phyloP scores from a whole-genome alignment of 2,888 invertebrate species.

The Campopleginae sp. region DNA sequence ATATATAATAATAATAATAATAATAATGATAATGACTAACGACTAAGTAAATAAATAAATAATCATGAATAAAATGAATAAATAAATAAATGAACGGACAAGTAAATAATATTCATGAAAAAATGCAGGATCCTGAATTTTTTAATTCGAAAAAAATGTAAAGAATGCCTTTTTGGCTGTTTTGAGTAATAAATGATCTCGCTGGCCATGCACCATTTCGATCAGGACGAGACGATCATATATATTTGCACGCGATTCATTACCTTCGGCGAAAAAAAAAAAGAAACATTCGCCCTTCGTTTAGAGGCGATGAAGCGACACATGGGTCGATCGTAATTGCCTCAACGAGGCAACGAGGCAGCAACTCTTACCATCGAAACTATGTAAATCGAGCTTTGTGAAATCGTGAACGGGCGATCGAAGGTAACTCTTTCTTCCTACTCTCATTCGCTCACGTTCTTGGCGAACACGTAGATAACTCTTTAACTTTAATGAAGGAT shows the following conservation, averaged over 20 bases:
- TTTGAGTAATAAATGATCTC: not conserved
- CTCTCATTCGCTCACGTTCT: constrained; percentile 1
- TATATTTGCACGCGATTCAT: not conserved
- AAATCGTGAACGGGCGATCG: constrained; percentile 33
- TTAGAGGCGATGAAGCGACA: not conserved
- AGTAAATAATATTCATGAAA: too few species aligned
- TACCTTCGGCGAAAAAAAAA: not conserved
- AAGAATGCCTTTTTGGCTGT: too few species aligned
- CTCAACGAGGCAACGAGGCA: too few species aligned
- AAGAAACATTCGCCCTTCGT: not conserved
- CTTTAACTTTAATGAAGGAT: not conserved
- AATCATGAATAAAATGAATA: too few species aligned
- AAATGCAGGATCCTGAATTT: too few species aligned
- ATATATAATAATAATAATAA: not conserved
- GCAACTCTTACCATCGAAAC: constrained; percentile 49
- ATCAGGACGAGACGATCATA: not conserved
- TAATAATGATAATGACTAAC: not conserved
- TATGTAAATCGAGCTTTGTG: constrained; percentile 46
- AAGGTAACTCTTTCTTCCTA: constrained; percentile 26
- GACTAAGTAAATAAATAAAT: too few species aligned
- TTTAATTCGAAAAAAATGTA: too few species aligned
- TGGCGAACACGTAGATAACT: not conserved
- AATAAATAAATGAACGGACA: too few species aligned
- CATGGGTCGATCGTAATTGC: constrained; percentile 43
- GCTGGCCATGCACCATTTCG: not conserved